Evolutionary conservation across 2,888 invertebrate species (phyloP).

Genomic region (Lasius platythorax): DNA sequence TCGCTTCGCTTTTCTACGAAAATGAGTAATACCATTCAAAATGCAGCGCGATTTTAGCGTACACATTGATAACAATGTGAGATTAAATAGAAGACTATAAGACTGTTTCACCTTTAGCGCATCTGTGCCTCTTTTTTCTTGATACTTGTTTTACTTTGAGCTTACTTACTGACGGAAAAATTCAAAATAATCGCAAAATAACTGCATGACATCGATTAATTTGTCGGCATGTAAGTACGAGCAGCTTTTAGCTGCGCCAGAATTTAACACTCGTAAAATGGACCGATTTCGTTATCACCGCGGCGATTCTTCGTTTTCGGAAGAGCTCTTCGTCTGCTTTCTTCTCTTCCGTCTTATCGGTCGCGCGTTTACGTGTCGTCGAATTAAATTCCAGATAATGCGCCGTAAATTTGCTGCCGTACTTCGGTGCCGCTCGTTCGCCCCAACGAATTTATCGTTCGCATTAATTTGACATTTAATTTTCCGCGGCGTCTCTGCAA

Average conservation of each 20-base stretch:
- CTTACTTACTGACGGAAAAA: background rate
- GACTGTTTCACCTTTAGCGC: background rate
- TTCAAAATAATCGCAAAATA: background rate
- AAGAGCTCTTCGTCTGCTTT: slow-evolving; percentile 33
- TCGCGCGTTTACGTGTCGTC: slow-evolving; percentile 63
- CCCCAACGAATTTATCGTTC: slow-evolving; percentile 68
- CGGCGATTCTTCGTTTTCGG: slow-evolving; percentile 46
- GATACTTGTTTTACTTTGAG: background rate
- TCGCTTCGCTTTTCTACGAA: background rate
- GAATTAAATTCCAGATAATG: slow-evolving; percentile 70
- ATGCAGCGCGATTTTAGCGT: slow-evolving; percentile 23
- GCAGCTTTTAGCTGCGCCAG: slow-evolving; percentile 7
- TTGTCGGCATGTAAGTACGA: slow-evolving; percentile 26
- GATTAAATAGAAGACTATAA: slow-evolving; percentile 62
- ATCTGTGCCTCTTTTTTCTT: background rate
- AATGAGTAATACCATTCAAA: slow-evolving; percentile 19
- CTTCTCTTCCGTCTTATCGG: slow-evolving; percentile 57
- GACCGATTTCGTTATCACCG: slow-evolving; percentile 72
- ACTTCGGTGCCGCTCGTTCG: slow-evolving; percentile 55
- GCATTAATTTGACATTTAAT: slow-evolving; percentile 76
- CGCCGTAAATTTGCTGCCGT: slow-evolving; percentile 67
- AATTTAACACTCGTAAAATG: slow-evolving; percentile 52
- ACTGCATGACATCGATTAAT: slow-evolving; percentile 54
- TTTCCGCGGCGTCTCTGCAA: slow-evolving; percentile 62
- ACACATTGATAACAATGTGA: slow-evolving; percentile 55